Conservation (phyloP, 2,888 invertebrate species). For the Chironomus riparius region DNA sequence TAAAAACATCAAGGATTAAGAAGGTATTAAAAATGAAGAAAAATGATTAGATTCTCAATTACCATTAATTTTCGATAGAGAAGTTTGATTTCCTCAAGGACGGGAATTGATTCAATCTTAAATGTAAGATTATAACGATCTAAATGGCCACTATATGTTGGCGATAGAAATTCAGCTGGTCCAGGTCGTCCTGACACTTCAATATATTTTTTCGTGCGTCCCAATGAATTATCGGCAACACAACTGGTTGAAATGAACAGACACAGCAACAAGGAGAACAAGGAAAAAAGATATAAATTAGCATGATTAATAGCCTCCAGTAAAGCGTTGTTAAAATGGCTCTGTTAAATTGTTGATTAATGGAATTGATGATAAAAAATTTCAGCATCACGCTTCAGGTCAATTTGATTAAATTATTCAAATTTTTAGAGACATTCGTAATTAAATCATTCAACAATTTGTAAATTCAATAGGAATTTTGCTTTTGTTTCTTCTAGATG, state of each 20-base stretch:
- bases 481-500: too few species aligned
- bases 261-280: neutral
- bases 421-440: slow-evolving; percentile 15
- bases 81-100: slow-evolving; percentile 53
- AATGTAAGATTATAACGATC: slow-evolving; percentile 56
- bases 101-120: slow-evolving; percentile 57
- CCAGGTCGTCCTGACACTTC: slow-evolving; percentile 57
- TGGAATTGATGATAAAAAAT: neutral
- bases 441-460: slow-evolving; percentile 11
- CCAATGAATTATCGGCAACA: slow-evolving; percentile 47
- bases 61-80: slow-evolving; percentile 54
- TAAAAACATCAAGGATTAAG: neutral
- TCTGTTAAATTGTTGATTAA: slow-evolving; percentile 6
- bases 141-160: slow-evolving; percentile 49
- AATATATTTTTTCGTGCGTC: slow-evolving; percentile 49
- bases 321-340: neutral
- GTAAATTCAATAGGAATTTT: neutral
- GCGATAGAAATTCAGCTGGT: slow-evolving; percentile 52
- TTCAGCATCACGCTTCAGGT: too few species aligned
- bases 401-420: slow-evolving; percentile 8
- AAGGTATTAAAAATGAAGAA: neutral
- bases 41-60: slow-evolving; percentile 28
- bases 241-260: slow-evolving; percentile 38
- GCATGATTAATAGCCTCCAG: slow-evolving; percentile 18
- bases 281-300: slow-evolving; percentile 8